Percentiles rank a stretch among this genome's conserved stretches.
Conservation (phyloP, 2,888 invertebrate species). For the Himalopsyche japonica region DNA sequence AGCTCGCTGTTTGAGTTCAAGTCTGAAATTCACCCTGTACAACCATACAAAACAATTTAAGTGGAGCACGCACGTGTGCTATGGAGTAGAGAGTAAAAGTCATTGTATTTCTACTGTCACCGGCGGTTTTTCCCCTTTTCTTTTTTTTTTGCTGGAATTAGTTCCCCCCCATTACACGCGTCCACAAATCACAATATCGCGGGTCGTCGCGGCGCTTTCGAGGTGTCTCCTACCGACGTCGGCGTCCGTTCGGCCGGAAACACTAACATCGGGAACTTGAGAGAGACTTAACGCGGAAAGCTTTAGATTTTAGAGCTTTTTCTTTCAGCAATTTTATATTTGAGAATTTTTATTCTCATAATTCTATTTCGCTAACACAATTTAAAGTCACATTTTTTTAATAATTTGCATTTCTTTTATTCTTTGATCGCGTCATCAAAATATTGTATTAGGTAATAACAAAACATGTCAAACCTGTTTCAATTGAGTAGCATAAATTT, state of each 20-base stretch:
- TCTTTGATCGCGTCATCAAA: too few relatives aligned
- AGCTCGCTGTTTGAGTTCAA: background rate
- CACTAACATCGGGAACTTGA: background rate
- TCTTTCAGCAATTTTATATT: background rate
- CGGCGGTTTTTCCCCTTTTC: conserved; percentile 19
- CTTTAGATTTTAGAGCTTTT: background rate
- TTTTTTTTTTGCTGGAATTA: conserved; percentile 21
- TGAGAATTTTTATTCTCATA: too few relatives aligned
- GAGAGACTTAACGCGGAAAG: background rate
- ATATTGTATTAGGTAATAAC: background rate
- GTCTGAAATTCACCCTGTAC: background rate
- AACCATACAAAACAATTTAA: background rate
- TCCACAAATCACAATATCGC: conserved; percentile 34
- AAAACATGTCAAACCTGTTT: too few relatives aligned
- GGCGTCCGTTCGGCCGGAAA: background rate
- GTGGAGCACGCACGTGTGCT: background rate
- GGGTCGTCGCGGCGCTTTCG: background rate
- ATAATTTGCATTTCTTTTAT: too few relatives aligned
- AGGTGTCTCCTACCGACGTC: background rate
- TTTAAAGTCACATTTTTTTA: too few relatives aligned
- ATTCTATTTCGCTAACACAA: too few relatives aligned
- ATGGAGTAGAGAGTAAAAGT: background rate
- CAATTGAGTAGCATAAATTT: too few relatives aligned
- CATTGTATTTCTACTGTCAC: conserved; percentile 32
- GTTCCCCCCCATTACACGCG: conserved; percentile 35